Conservation (phyloP, 2,797 vertebrate genomes). For the Sebastes itinus region DNA sequence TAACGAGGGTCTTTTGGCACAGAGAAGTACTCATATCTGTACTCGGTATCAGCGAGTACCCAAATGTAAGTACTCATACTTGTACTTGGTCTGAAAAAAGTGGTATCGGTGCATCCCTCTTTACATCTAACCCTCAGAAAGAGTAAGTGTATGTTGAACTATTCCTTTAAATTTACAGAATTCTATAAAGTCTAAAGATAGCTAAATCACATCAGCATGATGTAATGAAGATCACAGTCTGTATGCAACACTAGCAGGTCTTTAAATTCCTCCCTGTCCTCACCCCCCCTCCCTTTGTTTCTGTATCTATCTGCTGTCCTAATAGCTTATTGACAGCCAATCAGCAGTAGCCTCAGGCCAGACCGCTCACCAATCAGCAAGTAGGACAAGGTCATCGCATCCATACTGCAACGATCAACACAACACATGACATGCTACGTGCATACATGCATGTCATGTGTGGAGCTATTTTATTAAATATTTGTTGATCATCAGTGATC, state of each 20-base stretch:
- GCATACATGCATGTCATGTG: neutral
- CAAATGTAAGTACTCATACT: no score
- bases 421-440: neutral
- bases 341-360: slow-evolving; percentile 78
- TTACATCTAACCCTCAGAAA: no score
- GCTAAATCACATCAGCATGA: no score
- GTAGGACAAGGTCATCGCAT: slow-evolving; percentile 87
- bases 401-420: slow-evolving; percentile 13
- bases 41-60: no score
- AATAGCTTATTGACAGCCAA: slow-evolving; percentile 86
- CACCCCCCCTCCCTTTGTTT: neutral
- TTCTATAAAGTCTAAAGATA: fast-evolving
- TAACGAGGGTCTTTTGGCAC: no score
- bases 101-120: no score
- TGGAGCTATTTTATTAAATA: neutral
- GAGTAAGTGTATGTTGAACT: no score
- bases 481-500: neutral
- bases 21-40: no score
- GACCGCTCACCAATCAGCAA: slow-evolving; percentile 75
- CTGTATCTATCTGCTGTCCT: slow-evolving; percentile 53
- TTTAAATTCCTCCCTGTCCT: neutral
- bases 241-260: neutral
- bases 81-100: no score
- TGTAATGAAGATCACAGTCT: neutral
- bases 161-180: no score